phyloP scores from a whole-genome alignment of 2,113 vertebrate species.

The Epinephelus moara region DNA sequence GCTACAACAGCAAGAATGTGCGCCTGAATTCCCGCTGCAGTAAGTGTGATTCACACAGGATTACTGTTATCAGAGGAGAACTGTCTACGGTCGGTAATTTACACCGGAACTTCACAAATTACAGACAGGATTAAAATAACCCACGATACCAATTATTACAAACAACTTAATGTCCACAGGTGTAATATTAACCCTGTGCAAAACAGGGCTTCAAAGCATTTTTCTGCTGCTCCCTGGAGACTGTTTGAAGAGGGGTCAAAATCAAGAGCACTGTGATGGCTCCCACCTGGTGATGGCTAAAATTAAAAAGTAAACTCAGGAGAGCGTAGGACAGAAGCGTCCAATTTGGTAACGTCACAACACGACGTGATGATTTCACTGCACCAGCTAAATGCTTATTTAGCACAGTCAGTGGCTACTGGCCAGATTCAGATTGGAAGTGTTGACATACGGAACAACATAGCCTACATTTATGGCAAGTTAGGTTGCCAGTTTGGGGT shows the following conservation, averaged over 20 bases:
- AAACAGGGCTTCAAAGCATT: conserved; percentile 49
- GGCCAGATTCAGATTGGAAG: conserved; percentile 59
- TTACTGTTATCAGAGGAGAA: conserved; percentile 41
- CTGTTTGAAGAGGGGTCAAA: conserved; percentile 20
- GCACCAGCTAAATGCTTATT: conserved; percentile 42
- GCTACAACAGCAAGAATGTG: background rate
- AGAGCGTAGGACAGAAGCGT: conserved; percentile 9
- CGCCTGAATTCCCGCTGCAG: background rate
- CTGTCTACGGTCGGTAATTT: conserved; percentile 30
- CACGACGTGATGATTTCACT: conserved; percentile 49
- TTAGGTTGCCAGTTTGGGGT: conserved; percentile 66
- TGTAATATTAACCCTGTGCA: conserved; percentile 29
- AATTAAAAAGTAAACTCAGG: conserved; percentile 26
- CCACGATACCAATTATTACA: conserved; percentile 33
- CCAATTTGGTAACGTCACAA: conserved; percentile 32
- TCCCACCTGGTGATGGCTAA: conserved; percentile 32
- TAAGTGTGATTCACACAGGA: conserved; percentile 23
- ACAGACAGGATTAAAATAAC: conserved; percentile 59
- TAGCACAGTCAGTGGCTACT: conserved; percentile 49
- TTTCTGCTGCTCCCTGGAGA: conserved; percentile 23
- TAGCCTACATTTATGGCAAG: conserved; percentile 71
- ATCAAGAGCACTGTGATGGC: background rate
- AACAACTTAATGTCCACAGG: conserved; percentile 20
- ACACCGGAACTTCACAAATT: conserved; percentile 29
- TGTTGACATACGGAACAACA: conserved; percentile 71